Conservation (phyloP, 2,113 vertebrate genomes). For the Coptodon rendalli region DNA sequence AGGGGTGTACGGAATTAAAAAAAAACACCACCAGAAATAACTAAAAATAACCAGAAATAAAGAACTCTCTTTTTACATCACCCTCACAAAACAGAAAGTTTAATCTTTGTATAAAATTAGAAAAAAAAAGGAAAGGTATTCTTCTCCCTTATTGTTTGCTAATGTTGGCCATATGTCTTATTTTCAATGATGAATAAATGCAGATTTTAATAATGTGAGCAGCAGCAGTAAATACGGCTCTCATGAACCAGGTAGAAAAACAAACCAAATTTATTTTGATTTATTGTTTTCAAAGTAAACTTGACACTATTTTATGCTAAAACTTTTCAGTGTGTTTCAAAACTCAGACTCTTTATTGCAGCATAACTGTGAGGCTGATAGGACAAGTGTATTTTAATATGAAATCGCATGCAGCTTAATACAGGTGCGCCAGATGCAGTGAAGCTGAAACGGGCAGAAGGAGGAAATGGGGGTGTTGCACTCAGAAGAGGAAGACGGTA, state of each 20-base stretch:
- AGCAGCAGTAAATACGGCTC: not conserved
- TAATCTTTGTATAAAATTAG: not conserved
- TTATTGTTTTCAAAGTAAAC: slow-evolving; percentile 6
- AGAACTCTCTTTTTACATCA: not conserved
- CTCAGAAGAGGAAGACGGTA: not conserved
- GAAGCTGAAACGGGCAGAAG: not conserved
- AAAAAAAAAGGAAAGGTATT: not conserved
- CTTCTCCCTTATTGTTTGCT: not conserved
- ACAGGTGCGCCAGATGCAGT: not conserved
- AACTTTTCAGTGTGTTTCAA: not conserved
- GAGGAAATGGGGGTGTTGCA: not conserved
- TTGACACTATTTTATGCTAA: not conserved
- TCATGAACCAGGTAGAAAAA: not conserved
- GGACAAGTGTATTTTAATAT: not conserved
- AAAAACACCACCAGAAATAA: not conserved
- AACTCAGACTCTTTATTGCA: not conserved
- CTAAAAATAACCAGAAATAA: not conserved
- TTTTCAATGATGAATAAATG: not conserved
- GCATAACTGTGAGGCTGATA: not conserved
- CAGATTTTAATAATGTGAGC: not conserved
- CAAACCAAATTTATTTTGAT: not conserved
- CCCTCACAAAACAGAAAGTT: not conserved
- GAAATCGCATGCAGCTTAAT: slow-evolving; percentile 15
- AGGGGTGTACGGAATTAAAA: not conserved
- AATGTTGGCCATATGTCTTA: not conserved